phyloP scores from a whole-genome alignment of 2,797 vertebrate genomes.

The Cynopterus sphinx region DNA sequence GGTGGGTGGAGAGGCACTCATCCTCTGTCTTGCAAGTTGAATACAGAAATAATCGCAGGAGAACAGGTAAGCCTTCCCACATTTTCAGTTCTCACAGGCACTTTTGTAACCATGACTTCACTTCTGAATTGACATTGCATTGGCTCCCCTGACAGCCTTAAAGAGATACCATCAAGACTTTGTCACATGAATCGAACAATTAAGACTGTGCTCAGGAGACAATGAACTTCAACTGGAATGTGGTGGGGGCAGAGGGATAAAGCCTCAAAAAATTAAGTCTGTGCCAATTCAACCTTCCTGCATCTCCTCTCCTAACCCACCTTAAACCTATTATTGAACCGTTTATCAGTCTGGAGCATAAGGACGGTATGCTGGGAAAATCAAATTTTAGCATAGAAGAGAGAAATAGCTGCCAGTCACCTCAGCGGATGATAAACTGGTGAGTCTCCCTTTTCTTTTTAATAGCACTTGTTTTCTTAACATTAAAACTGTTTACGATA shows the following conservation, averaged over 20 bases:
- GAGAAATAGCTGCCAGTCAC: slow-evolving; percentile 35
- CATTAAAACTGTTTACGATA: slow-evolving; percentile 7
- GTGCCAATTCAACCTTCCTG: not conserved
- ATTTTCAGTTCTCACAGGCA: slow-evolving; percentile 59
- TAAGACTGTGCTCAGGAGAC: slow-evolving; percentile 34
- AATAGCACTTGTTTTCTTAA: slow-evolving; percentile 44
- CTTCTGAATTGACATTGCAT: slow-evolving; percentile 10
- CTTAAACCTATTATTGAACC: not conserved
- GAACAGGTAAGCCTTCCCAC: slow-evolving; percentile 58
- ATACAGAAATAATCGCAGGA: slow-evolving; percentile 45
- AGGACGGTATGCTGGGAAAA: slow-evolving; percentile 65
- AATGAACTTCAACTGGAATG: not conserved
- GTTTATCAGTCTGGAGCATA: not conserved
- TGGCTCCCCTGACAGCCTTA: slow-evolving; percentile 60
- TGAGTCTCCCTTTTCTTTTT: slow-evolving; percentile 17
- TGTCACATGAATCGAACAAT: slow-evolving; percentile 59
- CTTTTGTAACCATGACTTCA: slow-evolving; percentile 56
- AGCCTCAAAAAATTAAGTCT: slow-evolving; percentile 3
- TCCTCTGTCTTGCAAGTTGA: slow-evolving; percentile 67
- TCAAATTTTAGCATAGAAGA: slow-evolving; percentile 32
- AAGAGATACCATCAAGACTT: slow-evolving; percentile 54
- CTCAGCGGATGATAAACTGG: slow-evolving; percentile 44
- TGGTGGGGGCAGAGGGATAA: not conserved
- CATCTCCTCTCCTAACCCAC: not conserved
- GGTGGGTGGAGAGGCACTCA: slow-evolving; percentile 49